Evolutionary conservation across 2,797 vertebrate species (phyloP).

Genomic region (Peromyscus melanophrys): DNA sequence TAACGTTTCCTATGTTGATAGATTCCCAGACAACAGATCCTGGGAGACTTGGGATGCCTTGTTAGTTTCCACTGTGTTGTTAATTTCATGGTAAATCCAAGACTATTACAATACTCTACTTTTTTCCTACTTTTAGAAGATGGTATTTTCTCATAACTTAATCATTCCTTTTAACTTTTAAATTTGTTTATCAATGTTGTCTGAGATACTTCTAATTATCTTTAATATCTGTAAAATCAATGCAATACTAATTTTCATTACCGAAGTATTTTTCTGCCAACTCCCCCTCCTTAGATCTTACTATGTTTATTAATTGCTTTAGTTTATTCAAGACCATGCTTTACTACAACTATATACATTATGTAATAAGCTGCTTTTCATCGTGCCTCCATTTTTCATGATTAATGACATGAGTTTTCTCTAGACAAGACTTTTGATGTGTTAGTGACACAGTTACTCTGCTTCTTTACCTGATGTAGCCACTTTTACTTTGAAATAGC

Average conservation of each 20-base stretch:
- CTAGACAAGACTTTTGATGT: neutral
- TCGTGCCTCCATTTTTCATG: neutral
- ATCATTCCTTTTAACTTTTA: neutral
- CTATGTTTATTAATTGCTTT: neutral
- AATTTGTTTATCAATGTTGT: neutral
- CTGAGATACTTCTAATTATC: neutral
- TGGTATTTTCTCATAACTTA: neutral
- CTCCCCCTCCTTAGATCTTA: no score
- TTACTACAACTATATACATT: neutral
- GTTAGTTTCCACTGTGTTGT: neutral
- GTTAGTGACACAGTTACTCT: neutral
- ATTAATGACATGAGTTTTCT: neutral
- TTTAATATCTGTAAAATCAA: neutral
- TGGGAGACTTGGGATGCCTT: no score
- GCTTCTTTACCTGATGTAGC: neutral
- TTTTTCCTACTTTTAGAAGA: neutral
- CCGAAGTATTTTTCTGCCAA: accelerated
- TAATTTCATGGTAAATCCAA: neutral
- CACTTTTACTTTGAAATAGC: neutral
- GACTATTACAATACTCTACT: neutral
- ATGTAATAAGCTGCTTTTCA: neutral
- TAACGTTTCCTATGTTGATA: neutral
- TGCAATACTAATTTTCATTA: accelerated
- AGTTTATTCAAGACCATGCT: neutral
- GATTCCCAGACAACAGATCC: neutral